phyloP scores from a whole-genome alignment of 64 coral and sea anemone species.

The Exaiptasia diaphana region DNA sequence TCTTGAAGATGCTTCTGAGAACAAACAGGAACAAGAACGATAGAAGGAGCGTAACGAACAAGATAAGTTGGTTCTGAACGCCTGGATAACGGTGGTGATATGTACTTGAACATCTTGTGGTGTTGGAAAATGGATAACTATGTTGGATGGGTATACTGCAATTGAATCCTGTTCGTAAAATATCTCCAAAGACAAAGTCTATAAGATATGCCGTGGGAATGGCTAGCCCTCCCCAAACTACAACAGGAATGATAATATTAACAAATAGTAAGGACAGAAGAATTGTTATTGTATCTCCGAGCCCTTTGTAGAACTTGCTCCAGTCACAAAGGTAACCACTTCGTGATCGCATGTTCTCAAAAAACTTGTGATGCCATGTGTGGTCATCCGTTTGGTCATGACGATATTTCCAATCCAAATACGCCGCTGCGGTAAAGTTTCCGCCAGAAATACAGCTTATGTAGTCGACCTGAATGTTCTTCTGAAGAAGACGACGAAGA shows the following conservation, averaged over 20 bases:
- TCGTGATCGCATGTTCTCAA: slow-evolving; percentile 63
- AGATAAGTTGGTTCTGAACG: slow-evolving; percentile 3
- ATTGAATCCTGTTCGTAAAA: slow-evolving; percentile 54
- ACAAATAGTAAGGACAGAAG: slow-evolving; percentile 44
- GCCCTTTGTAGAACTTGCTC: slow-evolving; percentile 22
- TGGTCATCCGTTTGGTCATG: slow-evolving; percentile 28
- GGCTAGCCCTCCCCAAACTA: slow-evolving; percentile 52
- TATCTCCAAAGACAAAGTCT: slow-evolving; percentile 58
- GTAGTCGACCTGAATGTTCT: slow-evolving; percentile 58
- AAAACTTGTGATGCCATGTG: slow-evolving; percentile 72
- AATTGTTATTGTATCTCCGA: slow-evolving; percentile 48
- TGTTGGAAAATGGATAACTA: background rate
- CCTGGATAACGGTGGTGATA: slow-evolving; percentile 8
- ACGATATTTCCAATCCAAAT: slow-evolving; percentile 77
- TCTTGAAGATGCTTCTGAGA: background rate
- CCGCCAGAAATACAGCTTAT: slow-evolving; percentile 86
- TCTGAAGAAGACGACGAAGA: slow-evolving; percentile 62
- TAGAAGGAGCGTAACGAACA: slow-evolving; percentile 33
- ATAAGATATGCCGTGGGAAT: slow-evolving; percentile 63
- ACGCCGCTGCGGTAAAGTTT: slow-evolving; percentile 65
- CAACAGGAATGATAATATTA: slow-evolving; percentile 56
- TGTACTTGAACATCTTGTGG: background rate
- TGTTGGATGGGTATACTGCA: background rate
- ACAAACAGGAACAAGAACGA: background rate
- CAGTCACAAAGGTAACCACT: slow-evolving; percentile 75